Evolutionary conservation across 2,797 vertebrate species (phyloP), one percentile per base, ranked within the genome.

Genomic region (Crotalus adamanteus): DNA sequence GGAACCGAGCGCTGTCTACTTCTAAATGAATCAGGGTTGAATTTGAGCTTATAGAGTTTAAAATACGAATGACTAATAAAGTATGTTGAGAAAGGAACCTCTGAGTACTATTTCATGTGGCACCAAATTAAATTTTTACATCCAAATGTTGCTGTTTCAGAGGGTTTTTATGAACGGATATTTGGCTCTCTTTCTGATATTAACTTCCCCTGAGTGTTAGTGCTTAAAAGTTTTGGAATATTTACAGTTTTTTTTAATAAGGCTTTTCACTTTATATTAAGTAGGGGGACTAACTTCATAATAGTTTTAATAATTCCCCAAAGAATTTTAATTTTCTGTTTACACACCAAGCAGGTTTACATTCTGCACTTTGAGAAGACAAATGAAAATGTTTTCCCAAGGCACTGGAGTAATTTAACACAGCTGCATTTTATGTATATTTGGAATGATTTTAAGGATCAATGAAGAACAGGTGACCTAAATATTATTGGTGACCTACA

Each of bases 41-140:
- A 95, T 97, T 93, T 83, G 53, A 94, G 95, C 90, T 96, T 96
- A 94, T 91, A 90, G 91, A 94, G 90, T 94, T 97, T 96, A 94
- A 96, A 97, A 95, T 95, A 96, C 94, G 95, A 94, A 96, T 92
- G 93, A 87, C 61, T 96, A 96, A 96, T 95, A 25, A 96, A 93
- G 94, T 1, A 95, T 95, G 94, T 96, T 95, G 93, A 92, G 61
- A 91, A 89, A 90, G 96, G 87, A 92, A 92, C 90, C 86, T 93
- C 92, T 93, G 93, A 91, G 90, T 91, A 88, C 93, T 85, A 93
- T 94, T 94, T 60, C n/a, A 94, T 93, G 93, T 93, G 86, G 91
- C 95, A 96, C 94, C 20, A 95, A 90, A 93, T 96, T 94, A 95
- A 96, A 95, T 91, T 95, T 94, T 94, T 60, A 94, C 94, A 94